Conservation (phyloP, 2,113 vertebrate genomes). For the Megaleporinus macrocephalus region DNA sequence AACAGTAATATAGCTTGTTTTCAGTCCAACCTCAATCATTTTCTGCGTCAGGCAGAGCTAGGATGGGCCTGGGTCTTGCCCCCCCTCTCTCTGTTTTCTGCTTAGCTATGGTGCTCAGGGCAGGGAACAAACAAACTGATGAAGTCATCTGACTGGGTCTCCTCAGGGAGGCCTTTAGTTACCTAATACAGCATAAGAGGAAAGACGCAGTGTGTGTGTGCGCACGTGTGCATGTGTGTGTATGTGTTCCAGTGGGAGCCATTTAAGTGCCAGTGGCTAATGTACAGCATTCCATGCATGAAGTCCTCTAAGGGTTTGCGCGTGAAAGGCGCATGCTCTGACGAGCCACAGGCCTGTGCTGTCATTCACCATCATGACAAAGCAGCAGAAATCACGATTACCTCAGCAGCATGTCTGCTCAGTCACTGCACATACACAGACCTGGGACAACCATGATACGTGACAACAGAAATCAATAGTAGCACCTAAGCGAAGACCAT, state of each 20-base stretch:
- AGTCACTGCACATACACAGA: constrained; percentile 12
- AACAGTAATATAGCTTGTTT: constrained; percentile 1
- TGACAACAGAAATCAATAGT: neutral
- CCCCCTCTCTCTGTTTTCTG: neutral
- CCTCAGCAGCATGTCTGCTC: neutral
- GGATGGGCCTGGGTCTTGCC: neutral
- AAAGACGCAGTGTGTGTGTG: constrained; percentile 18
- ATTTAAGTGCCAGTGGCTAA: neutral
- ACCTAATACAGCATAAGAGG: constrained; percentile 11
- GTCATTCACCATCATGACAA: neutral
- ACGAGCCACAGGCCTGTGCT: neutral
- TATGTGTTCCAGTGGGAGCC: neutral
- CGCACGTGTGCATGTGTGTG: neutral
- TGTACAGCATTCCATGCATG: constrained; percentile 23
- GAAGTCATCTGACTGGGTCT: constrained; percentile 15
- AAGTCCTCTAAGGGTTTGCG: neutral
- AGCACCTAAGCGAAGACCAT: no score
- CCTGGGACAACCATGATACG: neutral
- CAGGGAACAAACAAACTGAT: constrained; percentile 36
- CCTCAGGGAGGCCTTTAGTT: constrained; percentile 10
- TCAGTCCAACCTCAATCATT: neutral
- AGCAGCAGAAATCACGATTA: neutral
- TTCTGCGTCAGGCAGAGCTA: neutral
- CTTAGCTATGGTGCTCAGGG: neutral
- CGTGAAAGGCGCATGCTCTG: neutral